Evolutionary conservation across 2,888 invertebrate species (phyloP).

Genomic region (Onchidella celtica): DNA sequence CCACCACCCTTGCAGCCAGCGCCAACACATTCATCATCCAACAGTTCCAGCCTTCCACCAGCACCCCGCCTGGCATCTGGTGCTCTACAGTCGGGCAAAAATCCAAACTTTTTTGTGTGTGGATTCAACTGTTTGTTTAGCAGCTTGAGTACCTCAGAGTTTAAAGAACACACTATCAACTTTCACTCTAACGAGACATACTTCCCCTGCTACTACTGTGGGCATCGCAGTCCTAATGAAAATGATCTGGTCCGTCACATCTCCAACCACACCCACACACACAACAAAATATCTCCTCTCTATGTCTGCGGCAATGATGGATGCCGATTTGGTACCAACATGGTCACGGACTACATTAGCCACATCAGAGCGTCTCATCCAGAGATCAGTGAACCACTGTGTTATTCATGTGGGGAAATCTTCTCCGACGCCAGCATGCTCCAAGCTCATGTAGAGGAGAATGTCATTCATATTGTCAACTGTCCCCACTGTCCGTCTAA

Average conservation of each 20-base stretch:
- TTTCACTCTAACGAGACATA: constrained; percentile 61
- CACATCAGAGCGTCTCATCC: constrained; percentile 64
- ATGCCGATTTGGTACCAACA: constrained; percentile 70
- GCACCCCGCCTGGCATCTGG: neutral
- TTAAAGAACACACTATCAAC: constrained; percentile 62
- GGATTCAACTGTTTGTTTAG: constrained; percentile 70
- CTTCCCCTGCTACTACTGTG: constrained; percentile 71
- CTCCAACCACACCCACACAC: constrained; percentile 63
- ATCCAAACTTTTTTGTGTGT: constrained; percentile 67
- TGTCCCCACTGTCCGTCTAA: constrained; percentile 71
- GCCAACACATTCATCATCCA: constrained; percentile 6
- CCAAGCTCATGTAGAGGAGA: constrained; percentile 63
- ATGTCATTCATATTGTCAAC: constrained; percentile 69
- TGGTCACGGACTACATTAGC: constrained; percentile 62
- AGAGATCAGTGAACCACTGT: constrained; percentile 58
- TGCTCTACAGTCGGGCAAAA: constrained; percentile 15
- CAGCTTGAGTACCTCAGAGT: constrained; percentile 61
- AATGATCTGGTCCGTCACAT: constrained; percentile 69
- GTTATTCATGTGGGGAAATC: constrained; percentile 64
- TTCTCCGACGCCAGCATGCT: constrained; percentile 59
- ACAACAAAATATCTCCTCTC: constrained; percentile 61
- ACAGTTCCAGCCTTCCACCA: neutral
- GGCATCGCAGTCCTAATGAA: constrained; percentile 64
- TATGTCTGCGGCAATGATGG: constrained; percentile 66
- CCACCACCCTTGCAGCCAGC: constrained; percentile 34